Evolutionary conservation across 2,888 invertebrate species (phyloP).

Genomic region (Diploptera punctata): DNA sequence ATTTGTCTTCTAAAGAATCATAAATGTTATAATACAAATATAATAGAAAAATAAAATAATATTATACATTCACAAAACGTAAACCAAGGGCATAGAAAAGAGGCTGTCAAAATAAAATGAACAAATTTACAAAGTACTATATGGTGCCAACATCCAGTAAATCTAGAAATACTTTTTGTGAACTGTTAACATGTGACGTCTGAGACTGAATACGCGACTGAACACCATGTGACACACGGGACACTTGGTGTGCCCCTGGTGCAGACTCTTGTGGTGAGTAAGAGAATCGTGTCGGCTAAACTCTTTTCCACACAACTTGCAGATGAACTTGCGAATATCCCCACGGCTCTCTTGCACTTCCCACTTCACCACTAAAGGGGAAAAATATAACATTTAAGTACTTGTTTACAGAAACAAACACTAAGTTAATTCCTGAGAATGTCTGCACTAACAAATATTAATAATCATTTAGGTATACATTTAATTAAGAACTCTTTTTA

Average conservation of each 20-base stretch:
- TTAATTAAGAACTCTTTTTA: too few species aligned
- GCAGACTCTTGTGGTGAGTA: conserved; percentile 56
- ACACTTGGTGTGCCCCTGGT: conserved; percentile 56
- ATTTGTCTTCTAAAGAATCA: too few species aligned
- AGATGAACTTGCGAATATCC: conserved; percentile 45
- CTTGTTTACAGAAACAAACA: too few species aligned
- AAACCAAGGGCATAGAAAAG: too few species aligned
- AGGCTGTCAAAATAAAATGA: too few species aligned
- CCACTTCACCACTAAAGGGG: conserved; percentile 6
- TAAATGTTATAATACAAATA: too few species aligned
- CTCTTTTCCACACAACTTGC: conserved; percentile 56
- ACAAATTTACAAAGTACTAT: too few species aligned
- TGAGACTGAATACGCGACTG: conserved; percentile 29
- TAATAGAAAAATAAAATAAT: too few species aligned
- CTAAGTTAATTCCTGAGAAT: too few species aligned
- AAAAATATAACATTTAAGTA: background rate
- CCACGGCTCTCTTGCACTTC: background rate
- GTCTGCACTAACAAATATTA: too few species aligned
- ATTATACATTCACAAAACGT: too few species aligned
- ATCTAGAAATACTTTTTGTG: conserved; percentile 21
- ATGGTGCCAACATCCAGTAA: conserved; percentile 1
- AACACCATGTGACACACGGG: conserved; percentile 50
- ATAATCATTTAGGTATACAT: too few species aligned
- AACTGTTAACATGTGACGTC: conserved; percentile 18
- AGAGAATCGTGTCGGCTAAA: conserved; percentile 56